Base-by-base conservation (phyloP, 2,888 invertebrate species). In the Ornithoptera priamus region DNA sequence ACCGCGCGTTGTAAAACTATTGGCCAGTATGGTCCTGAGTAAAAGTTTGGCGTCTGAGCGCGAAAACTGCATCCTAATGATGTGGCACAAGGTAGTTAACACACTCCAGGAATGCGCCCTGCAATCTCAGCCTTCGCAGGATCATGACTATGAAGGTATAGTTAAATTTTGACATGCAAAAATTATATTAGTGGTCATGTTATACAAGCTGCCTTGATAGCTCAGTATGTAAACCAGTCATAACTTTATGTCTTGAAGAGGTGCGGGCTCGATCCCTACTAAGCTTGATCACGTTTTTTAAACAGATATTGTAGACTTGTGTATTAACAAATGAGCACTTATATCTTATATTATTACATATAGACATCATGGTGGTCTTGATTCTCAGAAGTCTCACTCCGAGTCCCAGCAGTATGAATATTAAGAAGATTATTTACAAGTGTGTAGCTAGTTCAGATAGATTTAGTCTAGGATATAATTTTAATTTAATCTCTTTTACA, bases 11-110 rank as follows among this genome's bases (percentile, higher is more conserved):
- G 90, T 92, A 70, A 93, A 93, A 71, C 81, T 93, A 0, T 76
- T 99, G 30, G 97, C 98, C 22, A 97, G 98, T 88, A 96, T 97
- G 80, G 90, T 98, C 50, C 86, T 98, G 22, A 91, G 96, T 75
- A 96, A 97, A 82, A 94, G 53, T 18, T 1, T 96, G 17, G 96
- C 96, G 71, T 95, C 96, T 64, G 97, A 98, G 79, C 97, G 97
- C 77, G 98, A 99, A 92, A 96, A 96, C 46, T 96, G 96, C 39
- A 97, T 98, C 75, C 95, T 98, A 58, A 96, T 96, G 65, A 97
- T 99, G 83, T 98, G 99, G 98, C 96, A 97, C 84, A 94, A 97
- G 81, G 93, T 98, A 22, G 95, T 99, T 15, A 96, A 97, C 79
- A 98, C 98, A 0, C 91, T 99, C 69, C 97, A 97, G 7, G 97